Base-by-base conservation (phyloP, 92 coral and sea anemone species). In the Parazoanthus swiftii region DNA sequence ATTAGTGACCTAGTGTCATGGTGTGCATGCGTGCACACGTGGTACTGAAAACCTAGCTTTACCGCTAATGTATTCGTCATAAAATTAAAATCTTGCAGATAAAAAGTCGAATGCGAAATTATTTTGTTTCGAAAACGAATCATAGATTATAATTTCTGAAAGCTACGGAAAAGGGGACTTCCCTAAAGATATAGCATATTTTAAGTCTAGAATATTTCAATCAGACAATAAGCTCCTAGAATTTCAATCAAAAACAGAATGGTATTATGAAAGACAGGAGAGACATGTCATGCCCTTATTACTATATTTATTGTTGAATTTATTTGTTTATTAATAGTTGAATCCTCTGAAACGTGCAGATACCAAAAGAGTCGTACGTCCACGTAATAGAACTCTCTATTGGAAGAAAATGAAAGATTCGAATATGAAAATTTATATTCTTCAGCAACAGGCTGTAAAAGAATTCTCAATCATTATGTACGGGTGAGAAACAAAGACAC, bases 291-390 rank as follows among this genome's bases (percentile, higher is more conserved):
- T 80, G 73, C 85, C 21, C 35, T 39, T 46, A 25, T 14, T 15
- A 70, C 46, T 83, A 43, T 84, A 84, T 84, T 84, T 84, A 84
- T 84, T 84, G 70, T 70, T 71, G 78, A 84, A 84, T 15, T n/a
- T 84, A 84, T 84, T 84, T 84, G 87, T 82, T 48, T 70, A 43
- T 48, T 18, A 21, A 48, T 44, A 68, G 68, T 48, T 33, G 26
- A 35, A 58, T 48, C 37, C 38, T 33, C 46, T 80, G 78, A n/a
- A 37, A 10, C 48, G 44, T 36, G 43, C 78, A 74, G 44, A 5
- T 23, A 16, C 78, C 13, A 33, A 72, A 15, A 35, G 26, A 74
- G 77, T 36, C 44, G 14, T 38, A 13, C 77, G 42, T 38, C 77
- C 33, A 74, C 21, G 23, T 74, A 26, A 51, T n/a, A 80, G 25